These are phyloP conservation scores for Microtus pennsylvanicus DNA, from an alignment of 2,113 vertebrate genomes.

Conservation along the genomic window DNA sequence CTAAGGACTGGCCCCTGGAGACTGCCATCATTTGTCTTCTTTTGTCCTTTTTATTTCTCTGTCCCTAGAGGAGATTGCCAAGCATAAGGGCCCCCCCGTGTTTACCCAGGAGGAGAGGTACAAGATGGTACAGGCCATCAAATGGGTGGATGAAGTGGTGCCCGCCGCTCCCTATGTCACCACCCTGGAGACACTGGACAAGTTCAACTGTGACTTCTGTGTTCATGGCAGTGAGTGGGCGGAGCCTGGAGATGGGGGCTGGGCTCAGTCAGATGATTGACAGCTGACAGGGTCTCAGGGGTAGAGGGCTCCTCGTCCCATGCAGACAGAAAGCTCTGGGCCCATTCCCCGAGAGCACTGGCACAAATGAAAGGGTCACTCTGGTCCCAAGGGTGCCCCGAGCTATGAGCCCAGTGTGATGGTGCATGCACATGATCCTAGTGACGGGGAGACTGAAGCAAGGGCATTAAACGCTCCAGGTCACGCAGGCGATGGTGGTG, in stretches of 20 bases:
- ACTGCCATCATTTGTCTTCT: fast-evolving
- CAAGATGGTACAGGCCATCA: slow-evolving; percentile 98
- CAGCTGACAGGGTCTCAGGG: not conserved
- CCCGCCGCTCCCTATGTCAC: slow-evolving; percentile 97
- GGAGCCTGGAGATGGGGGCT: not conserved
- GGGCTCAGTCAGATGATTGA: not conserved
- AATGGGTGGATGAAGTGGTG: slow-evolving; percentile 98
- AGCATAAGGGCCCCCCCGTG: slow-evolving; percentile 98
- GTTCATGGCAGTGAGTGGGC: slow-evolving; percentile 95
- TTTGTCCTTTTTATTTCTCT: not conserved
- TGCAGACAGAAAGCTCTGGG: not conserved
- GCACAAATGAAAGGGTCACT: fast-evolving
- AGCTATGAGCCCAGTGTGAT: not conserved
- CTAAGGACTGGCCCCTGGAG: fast-evolving
- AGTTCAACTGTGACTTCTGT: slow-evolving; percentile 97
- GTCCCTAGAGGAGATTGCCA: slow-evolving; percentile 94
- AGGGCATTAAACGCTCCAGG: too few species aligned
- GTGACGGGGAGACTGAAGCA: not conserved
- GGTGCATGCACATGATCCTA: not conserved
- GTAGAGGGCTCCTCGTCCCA: not conserved
- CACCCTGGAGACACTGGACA: slow-evolving; percentile 95
- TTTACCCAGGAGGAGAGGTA: slow-evolving; percentile 97
- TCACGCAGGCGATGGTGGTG: not conserved
- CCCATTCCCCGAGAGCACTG: not conserved
- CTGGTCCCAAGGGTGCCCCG: not conserved